Conservation (phyloP, 2,797 vertebrate species). For the Pitangus sulphuratus region DNA sequence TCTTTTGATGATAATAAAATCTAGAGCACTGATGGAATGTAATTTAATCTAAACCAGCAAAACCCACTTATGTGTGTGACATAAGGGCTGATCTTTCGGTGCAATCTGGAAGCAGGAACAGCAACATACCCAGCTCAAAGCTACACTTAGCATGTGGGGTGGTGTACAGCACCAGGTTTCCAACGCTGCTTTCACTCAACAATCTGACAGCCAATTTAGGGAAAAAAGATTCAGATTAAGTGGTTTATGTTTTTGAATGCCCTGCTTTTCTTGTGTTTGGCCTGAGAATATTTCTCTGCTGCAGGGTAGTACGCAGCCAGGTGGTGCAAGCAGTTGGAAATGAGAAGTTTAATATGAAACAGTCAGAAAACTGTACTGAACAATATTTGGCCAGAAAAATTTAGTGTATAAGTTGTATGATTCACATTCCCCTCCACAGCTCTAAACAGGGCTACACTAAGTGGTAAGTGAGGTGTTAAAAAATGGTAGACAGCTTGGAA, state of each 20-base stretch:
- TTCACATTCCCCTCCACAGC: not conserved
- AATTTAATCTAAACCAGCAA: conserved; percentile 38
- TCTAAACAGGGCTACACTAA: not conserved
- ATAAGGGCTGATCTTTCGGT: not conserved
- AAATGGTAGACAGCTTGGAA: not conserved
- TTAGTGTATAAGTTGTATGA: not conserved
- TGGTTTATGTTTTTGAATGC: not conserved
- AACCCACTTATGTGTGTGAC: not conserved
- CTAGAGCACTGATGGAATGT: conserved; percentile 9
- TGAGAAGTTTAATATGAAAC: not conserved
- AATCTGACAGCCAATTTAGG: not conserved
- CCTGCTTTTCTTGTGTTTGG: not conserved
- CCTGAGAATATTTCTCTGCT: not conserved
- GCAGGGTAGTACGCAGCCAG: not conserved
- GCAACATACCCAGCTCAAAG: not conserved
- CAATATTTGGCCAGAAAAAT: not conserved
- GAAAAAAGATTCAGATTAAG: not conserved
- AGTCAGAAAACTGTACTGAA: not conserved
- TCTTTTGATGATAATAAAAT: conserved; percentile 35
- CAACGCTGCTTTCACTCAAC: not conserved
- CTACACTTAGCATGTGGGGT: not conserved
- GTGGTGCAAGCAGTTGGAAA: not conserved
- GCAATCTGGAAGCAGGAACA: not conserved
- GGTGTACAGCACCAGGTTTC: not conserved
- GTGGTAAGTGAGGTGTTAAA: not conserved